Percentiles rank a stretch among this genome's conserved stretches.
phyloP scores from a whole-genome alignment of 2,888 invertebrate species.

The Sceliomorpha sp. region DNA sequence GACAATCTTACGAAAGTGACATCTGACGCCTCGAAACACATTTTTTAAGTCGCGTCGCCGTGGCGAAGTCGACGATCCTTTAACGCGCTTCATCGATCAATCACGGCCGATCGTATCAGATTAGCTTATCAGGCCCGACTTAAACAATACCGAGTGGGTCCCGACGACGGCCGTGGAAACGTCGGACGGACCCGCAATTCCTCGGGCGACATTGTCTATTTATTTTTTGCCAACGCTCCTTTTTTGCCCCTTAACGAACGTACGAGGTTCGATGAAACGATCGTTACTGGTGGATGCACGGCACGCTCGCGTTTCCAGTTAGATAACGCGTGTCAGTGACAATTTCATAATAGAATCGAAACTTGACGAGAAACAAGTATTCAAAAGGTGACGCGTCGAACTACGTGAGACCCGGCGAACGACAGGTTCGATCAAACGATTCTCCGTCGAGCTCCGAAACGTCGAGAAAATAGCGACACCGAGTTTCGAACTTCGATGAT shows the following conservation, averaged over 20 bases:
- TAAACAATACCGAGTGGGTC: constrained; percentile 41
- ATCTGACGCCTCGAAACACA: constrained; percentile 35
- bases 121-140: constrained; percentile 13
- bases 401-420: constrained; percentile 39
- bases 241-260: constrained; percentile 18
- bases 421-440: constrained; percentile 50
- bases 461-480: constrained; percentile 38
- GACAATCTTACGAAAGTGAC: constrained; percentile 45
- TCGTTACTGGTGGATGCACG: constrained; percentile 29
- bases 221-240: not conserved
- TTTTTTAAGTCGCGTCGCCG: constrained; percentile 14
- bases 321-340: constrained; percentile 40
- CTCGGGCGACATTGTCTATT: not conserved
- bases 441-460: constrained; percentile 37
- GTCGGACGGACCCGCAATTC: constrained; percentile 20
- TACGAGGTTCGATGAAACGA: constrained; percentile 21
- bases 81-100: constrained; percentile 36
- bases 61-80: constrained; percentile 37
- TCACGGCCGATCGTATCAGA: constrained; percentile 47
- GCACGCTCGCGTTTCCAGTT: constrained; percentile 38
- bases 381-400: constrained; percentile 50
- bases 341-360: constrained; percentile 51
- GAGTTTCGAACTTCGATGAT: constrained; percentile 21
- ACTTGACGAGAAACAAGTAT: constrained; percentile 53
- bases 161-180: constrained; percentile 29